Percentiles rank a stretch among this genome's conserved stretches.
Evolutionary conservation across 2,888 invertebrate genomes (phyloP).

Genomic region (Rotaria sp.): DNA sequence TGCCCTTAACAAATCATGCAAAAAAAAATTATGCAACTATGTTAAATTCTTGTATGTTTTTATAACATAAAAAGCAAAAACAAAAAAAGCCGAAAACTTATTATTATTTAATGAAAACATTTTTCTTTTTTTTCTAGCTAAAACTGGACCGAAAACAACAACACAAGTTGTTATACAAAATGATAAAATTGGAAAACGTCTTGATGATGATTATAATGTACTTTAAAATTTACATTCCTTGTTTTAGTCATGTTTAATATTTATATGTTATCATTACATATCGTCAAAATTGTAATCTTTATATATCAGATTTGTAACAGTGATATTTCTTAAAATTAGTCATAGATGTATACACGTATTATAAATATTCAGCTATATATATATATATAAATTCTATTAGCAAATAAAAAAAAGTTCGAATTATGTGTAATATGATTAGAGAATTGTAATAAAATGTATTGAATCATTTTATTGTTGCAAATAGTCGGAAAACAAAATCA

Average conservation of each 20-base stretch:
- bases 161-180: background rate
- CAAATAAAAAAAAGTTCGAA: no score
- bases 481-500: no score
- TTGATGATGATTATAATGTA: background rate
- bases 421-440: no score
- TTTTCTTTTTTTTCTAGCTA: background rate
- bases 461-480: no score
- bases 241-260: background rate
- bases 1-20: background rate
- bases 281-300: background rate
- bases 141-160: background rate
- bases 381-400: background rate
- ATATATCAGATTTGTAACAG: conserved; percentile 15
- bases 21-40: conserved; percentile 11
- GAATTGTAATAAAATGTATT: no score
- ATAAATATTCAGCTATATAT: background rate
- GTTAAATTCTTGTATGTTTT: background rate
- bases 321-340: conserved; percentile 8
- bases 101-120: no score
- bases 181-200: background rate
- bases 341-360: background rate
- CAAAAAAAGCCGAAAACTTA: no score
- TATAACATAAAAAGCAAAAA: background rate
- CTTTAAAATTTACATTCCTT: background rate
- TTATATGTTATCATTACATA: background rate